Percentiles rank a stretch among this genome's conserved stretches.
Evolutionary conservation across 2,113 vertebrate species (phyloP).

Genomic region (Nipponia nippon): DNA sequence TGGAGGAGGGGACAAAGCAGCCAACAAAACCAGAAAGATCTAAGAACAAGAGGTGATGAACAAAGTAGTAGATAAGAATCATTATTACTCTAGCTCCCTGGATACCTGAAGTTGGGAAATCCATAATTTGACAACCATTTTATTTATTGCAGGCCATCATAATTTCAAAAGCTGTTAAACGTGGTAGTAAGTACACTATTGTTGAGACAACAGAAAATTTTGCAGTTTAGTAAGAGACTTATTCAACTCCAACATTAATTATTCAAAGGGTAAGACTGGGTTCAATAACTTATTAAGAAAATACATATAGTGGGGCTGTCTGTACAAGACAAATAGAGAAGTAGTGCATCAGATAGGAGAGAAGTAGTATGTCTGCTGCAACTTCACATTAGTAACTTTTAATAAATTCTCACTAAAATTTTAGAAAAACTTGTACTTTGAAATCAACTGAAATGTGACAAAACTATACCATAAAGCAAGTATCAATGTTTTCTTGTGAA

Average conservation of each 20-base stretch:
- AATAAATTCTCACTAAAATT: background rate
- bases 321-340: background rate
- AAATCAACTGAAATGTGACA: background rate
- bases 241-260: background rate
- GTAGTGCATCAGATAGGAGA: fast-evolving
- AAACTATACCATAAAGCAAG: background rate
- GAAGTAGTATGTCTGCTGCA: background rate
- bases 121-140: background rate
- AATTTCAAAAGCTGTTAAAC: background rate
- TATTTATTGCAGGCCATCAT: background rate
- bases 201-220: background rate
- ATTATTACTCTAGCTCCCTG: background rate
- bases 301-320: background rate
- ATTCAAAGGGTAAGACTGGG: background rate
- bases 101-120: background rate
- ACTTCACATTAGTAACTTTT: background rate
- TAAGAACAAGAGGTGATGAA: background rate
- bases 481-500: background rate
- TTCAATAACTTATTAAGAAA: background rate
- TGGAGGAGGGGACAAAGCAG: background rate
- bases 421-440: background rate
- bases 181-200: background rate
- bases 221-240: background rate
- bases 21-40: background rate
- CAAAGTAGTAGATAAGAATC: background rate